Percentiles rank a stretch among this genome's conserved stretches.
phyloP scores from a whole-genome alignment of 2,888 invertebrate species.

The Papilio demoleus region DNA sequence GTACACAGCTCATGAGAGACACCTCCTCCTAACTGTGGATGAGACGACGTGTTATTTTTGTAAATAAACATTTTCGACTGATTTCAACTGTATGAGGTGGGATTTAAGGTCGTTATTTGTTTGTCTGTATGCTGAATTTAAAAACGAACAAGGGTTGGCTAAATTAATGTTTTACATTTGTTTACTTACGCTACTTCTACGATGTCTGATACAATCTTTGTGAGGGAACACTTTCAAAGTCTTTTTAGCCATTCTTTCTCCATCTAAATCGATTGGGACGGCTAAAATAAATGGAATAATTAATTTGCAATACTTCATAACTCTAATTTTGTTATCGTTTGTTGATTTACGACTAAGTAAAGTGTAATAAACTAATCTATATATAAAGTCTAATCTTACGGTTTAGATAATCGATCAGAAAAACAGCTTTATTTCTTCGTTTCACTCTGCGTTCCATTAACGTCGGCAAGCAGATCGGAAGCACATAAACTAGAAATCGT shows the following conservation, averaged over 20 bases:
- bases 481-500: conserved; percentile 65
- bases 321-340: too few relatives aligned
- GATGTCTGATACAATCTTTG: conserved; percentile 66
- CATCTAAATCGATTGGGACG: conserved; percentile 70
- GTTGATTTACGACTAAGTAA: too few relatives aligned
- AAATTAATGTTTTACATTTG: neutral
- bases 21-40: conserved; percentile 59
- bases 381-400: too few relatives aligned
- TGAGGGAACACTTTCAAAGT: conserved; percentile 67
- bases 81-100: neutral
- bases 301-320: too few relatives aligned
- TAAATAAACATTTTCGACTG: neutral
- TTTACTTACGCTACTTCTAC: conserved; percentile 59
- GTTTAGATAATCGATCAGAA: conserved; percentile 71
- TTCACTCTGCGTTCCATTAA: conserved; percentile 60
- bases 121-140: too few relatives aligned
- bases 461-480: conserved; percentile 70
- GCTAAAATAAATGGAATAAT: conserved; percentile 50
- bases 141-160: too few relatives aligned
- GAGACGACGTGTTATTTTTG: conserved; percentile 29
- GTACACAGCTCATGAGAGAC: conserved; percentile 70
- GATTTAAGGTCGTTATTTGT: neutral
- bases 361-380: too few relatives aligned
- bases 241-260: conserved; percentile 71
- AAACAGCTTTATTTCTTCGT: conserved; percentile 58